Evolutionary conservation across 2,888 invertebrate genomes (phyloP), one percentile per base, ranked within the genome.

Genomic region (Lasioglossum marginatum): DNA sequence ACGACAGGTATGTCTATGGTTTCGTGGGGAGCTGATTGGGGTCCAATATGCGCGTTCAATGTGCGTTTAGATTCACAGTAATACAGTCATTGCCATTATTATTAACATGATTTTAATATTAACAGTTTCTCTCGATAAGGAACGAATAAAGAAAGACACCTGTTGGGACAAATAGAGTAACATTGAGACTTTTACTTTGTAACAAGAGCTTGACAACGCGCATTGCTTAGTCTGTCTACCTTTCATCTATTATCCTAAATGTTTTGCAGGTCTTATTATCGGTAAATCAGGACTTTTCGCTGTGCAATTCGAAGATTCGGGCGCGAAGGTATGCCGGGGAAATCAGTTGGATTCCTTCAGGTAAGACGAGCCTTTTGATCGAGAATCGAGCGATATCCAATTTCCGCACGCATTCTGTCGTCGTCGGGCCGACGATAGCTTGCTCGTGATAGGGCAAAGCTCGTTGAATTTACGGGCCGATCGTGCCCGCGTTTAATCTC

Each of bases 401-500:
- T 86, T 86, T 86, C 83, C 77, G 48, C 73, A 52, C 79, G 79
- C 79, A 45, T 66, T 34, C 66, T 66, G 80, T 73, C n/a, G 63
- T 31, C 72, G n/a, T 19, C 45, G 40, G 23, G 52, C 57, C 79
- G 16, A 78, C 78, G 80, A 86, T 72, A 78, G 82, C 27, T 40
- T 19, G 48, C 10, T 37, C 16, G n/a, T 31, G 74, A 77, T 70
- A 70, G 16, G 57, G n/a, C 66, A 40, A 43, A 43, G 77, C 34
- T n/a, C 48, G 52, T 34, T 60, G 81, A 82, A 87, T 85, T 82
- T 82, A 77, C 82, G 40, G 52, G 31, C 45, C 57, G 75, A 79
- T 34, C 79, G 75, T 84, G 80, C 72, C 34, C 74, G 34, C 81
- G 83, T 81, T 87, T 90, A 89, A 86, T 83, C 82, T 75, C 72